Evolutionary conservation across 2,797 vertebrate species (phyloP).

Genomic region (Denticeps clupeoides): DNA sequence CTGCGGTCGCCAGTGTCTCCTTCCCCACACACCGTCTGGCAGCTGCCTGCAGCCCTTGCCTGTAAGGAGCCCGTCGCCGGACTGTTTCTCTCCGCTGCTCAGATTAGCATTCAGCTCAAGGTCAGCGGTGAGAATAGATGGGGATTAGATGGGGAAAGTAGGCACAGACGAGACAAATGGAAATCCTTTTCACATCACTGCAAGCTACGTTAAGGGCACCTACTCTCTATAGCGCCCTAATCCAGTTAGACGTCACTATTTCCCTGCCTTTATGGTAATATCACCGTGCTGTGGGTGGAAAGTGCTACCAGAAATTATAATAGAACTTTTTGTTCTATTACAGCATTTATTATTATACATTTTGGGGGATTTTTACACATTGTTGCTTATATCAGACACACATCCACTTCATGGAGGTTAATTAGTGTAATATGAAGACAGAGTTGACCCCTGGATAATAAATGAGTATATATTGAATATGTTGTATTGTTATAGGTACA

Average conservation of each 20-base stretch:
- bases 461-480: too few relatives aligned
- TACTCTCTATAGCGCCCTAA: conserved; percentile 38
- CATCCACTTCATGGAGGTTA: too few relatives aligned
- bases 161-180: conserved; percentile 36
- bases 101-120: conserved; percentile 42
- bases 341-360: too few relatives aligned
- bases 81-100: conserved; percentile 17
- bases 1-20: too few relatives aligned
- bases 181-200: conserved; percentile 43
- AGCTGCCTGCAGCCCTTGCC: neutral
- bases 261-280: conserved; percentile 28
- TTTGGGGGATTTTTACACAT: too few relatives aligned
- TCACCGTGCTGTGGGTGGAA: neutral
- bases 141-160: conserved; percentile 45
- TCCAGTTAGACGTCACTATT: conserved; percentile 43
- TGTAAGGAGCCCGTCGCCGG: conserved; percentile 23
- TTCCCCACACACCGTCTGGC: conserved; percentile 2
- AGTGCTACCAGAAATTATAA: neutral
- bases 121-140: conserved; percentile 40
- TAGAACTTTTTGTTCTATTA: too few relatives aligned
- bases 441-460: too few relatives aligned
- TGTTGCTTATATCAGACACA: too few relatives aligned
- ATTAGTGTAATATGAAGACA: too few relatives aligned
- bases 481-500: too few relatives aligned
- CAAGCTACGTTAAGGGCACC: conserved; percentile 36